A percentile compares a stretch with the other conserved stretches of the same genome.
Evolutionary conservation across 1,140 invertebrate genomes (phyloP).

Genomic region (Armadillidium nasatum): DNA sequence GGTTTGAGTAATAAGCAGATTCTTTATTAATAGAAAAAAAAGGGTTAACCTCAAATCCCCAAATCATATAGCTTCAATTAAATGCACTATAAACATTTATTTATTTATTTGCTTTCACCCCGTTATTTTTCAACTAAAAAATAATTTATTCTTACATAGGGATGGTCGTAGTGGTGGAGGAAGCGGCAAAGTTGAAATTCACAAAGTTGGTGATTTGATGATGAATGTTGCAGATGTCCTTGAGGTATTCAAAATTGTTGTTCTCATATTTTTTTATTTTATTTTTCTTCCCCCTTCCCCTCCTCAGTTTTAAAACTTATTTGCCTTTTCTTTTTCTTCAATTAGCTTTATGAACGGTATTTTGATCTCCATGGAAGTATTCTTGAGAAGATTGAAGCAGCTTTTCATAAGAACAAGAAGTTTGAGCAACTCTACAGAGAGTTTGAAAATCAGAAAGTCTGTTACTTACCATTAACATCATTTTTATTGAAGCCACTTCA

Average conservation of each 20-base stretch:
- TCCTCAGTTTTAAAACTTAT: background rate
- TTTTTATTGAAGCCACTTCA: slow-evolving; percentile 86
- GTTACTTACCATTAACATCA: slow-evolving; percentile 77
- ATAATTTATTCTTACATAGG: background rate
- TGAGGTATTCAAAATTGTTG: background rate
- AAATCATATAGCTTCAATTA: too few relatives aligned
- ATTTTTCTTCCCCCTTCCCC: too few relatives aligned
- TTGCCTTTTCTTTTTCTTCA: slow-evolving; percentile 44
- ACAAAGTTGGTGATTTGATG: background rate
- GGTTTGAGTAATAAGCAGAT: too few relatives aligned
- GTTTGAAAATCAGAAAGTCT: slow-evolving; percentile 79
- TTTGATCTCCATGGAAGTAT: slow-evolving; percentile 70
- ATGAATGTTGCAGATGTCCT: background rate
- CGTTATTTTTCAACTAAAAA: too few relatives aligned
- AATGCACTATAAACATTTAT: too few relatives aligned
- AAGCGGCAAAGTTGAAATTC: background rate
- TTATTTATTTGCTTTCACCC: too few relatives aligned
- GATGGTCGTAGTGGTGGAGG: background rate
- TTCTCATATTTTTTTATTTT: background rate
- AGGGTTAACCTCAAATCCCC: too few relatives aligned
- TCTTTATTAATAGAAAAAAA: too few relatives aligned
- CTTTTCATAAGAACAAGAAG: slow-evolving; percentile 63
- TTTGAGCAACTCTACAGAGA: slow-evolving; percentile 77
- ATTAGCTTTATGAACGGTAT: slow-evolving; percentile 73
- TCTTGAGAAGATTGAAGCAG: slow-evolving; percentile 67